Evolutionary conservation across 2,113 vertebrate genomes (phyloP).

Genomic region (Eptatretus burgeri): DNA sequence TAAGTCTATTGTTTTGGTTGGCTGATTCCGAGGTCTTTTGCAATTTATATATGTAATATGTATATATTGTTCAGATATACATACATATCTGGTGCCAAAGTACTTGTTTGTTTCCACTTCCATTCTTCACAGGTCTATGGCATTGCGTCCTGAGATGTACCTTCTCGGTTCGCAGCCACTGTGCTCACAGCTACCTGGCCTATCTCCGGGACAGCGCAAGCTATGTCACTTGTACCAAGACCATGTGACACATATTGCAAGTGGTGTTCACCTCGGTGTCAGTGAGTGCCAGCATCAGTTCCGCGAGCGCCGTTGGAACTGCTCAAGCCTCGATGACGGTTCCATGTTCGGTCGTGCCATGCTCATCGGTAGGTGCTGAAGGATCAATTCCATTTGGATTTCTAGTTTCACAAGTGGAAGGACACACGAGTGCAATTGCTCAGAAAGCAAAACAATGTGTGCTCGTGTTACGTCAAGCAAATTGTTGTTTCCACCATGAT

Average conservation of each 20-base stretch:
- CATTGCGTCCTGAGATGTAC: neutral
- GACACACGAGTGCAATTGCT: too few species aligned
- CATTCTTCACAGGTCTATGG: neutral
- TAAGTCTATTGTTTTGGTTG: too few species aligned
- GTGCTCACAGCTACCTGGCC: neutral
- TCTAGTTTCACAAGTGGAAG: too few species aligned
- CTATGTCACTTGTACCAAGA: conserved; percentile 4
- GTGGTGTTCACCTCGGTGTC: neutral
- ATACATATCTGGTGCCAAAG: too few species aligned
- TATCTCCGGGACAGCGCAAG: neutral
- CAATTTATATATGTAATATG: too few species aligned
- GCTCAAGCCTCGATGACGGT: neutral
- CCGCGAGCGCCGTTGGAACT: conserved; percentile 4
- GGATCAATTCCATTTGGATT: too few species aligned
- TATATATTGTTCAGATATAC: too few species aligned
- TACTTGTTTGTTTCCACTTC: neutral
- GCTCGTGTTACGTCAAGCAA: too few species aligned
- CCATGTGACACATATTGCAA: neutral
- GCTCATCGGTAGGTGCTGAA: neutral
- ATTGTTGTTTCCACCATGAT: too few species aligned
- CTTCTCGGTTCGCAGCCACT: conserved; percentile 1
- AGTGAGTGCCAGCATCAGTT: conserved; percentile 2
- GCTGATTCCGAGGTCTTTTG: too few species aligned
- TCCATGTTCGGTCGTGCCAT: neutral
- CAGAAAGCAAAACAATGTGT: too few species aligned